Base-by-base conservation (phyloP, 2,888 invertebrate genomes). In the Xestia rhomboidea region DNA sequence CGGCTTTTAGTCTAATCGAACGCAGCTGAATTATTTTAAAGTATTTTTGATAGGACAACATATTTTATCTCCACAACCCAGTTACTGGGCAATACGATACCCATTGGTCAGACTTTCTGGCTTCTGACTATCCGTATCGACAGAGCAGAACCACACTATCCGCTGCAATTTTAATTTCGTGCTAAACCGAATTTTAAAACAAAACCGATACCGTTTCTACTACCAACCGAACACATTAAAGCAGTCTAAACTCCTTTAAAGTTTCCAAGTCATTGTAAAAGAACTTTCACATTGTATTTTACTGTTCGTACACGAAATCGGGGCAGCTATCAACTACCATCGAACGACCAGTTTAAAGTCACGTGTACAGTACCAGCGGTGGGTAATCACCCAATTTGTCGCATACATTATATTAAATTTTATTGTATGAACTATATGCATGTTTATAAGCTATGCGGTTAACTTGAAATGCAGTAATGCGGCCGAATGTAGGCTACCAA, bases 311-410 rank as follows among this genome's bases (percentile, higher is more conserved):
- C 70, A 81, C 68, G 64, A 64, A 60, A 73, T 63, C 51, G 51
- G 49, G 13, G 27, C 46, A 60, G 41, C 57, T 63, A 81, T 64
- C 63, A 62, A 68, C 68, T 15, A 49, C 27, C 30, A 62, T 76
- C 27, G 79, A 79, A 80, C 60, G 24, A 62, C 44, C 18, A 76
- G 38, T 66, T 44, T 76, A 62, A 54, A 81, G 72, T 67, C 54
- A 73, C 69, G 83, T 69, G 76, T 30, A 77, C 27, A 54, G 27
- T 13, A 24, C 4, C 54, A 30, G 30, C n/a, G 54, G 73, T 68
- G 27, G 34, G 62, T 71, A 82, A 82, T 79, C 63, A 71, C 38
- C 68, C 51, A 71, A 84, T 79, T 79, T 34, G 70, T 80, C 27
- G 79, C 71, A 79, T 71, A 62, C 41, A 67, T 69, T 54, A 68